Evolutionary conservation across 2,113 vertebrate species (phyloP).

Genomic region (Eidolon helvum): DNA sequence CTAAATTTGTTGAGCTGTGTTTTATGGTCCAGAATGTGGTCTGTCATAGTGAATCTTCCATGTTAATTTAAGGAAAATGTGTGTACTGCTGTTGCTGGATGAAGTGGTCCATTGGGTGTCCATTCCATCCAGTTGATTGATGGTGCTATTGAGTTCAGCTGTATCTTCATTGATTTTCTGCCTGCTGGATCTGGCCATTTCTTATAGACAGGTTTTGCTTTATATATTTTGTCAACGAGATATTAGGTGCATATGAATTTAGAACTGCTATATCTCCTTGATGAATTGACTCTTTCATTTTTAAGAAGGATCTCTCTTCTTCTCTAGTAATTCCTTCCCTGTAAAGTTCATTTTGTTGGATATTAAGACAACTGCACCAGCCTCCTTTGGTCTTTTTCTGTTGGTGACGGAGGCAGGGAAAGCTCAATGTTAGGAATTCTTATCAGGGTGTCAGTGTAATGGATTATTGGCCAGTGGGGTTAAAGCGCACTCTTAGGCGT

Average conservation of each 20-base stretch:
- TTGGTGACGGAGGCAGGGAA: background rate
- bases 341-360: background rate
- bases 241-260: background rate
- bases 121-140: too few relatives aligned
- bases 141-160: background rate
- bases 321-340: background rate
- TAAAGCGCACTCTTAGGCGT: background rate
- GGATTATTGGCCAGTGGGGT: background rate
- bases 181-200: background rate
- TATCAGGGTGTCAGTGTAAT: fast-evolving
- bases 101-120: background rate
- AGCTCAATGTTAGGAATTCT: background rate
- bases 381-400: background rate
- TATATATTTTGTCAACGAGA: background rate
- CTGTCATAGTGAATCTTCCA: background rate
- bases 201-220: background rate
- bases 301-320: background rate
- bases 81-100: background rate
- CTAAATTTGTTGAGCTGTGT: background rate
- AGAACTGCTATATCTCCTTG: background rate
- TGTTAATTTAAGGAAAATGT: background rate
- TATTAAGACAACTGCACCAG: background rate
- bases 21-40: background rate
- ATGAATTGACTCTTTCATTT: background rate
- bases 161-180: background rate